Percentiles rank a stretch among this genome's conserved stretches.
These are phyloP conservation scores for Procambarus virginalis DNA, from an alignment of 1,140 invertebrate species.

Conservation along the genomic window DNA sequence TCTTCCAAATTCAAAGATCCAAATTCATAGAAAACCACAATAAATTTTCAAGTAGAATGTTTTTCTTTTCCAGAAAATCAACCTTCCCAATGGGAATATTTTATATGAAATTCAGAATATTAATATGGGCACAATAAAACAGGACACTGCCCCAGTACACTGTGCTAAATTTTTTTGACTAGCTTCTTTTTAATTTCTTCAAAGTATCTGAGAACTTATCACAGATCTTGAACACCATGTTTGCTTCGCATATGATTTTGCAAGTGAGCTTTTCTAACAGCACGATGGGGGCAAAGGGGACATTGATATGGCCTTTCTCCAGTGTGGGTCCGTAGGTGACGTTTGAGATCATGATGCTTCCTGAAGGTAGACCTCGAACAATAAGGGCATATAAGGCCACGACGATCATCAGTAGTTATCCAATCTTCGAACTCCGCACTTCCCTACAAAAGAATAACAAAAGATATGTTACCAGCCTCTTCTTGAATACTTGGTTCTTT, in stretches of 20 bases:
- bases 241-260: slow-evolving; percentile 30
- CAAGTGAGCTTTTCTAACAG: slow-evolving; percentile 27
- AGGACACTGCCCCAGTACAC: background rate
- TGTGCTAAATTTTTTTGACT: background rate
- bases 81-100: background rate
- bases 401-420: slow-evolving; percentile 22
- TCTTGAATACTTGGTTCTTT: background rate
- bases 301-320: background rate
- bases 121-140: background rate
- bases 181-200: slow-evolving; percentile 12
- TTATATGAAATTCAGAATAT: background rate
- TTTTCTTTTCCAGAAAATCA: background rate
- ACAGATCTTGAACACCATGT: slow-evolving; percentile 11
- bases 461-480: slow-evolving; percentile 14
- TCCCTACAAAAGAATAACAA: slow-evolving; percentile 32
- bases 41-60: background rate
- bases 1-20: slow-evolving; percentile 7
- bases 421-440: slow-evolving; percentile 29
- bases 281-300: slow-evolving; percentile 4
- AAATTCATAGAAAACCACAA: background rate
- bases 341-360: slow-evolving; percentile 35
- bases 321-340: slow-evolving; percentile 20
- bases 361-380: slow-evolving; percentile 38
- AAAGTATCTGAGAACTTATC: background rate
- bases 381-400: slow-evolving; percentile 26